Evolutionary conservation across 2,113 vertebrate genomes (phyloP).

Genomic region (Tachysurus vachellii): DNA sequence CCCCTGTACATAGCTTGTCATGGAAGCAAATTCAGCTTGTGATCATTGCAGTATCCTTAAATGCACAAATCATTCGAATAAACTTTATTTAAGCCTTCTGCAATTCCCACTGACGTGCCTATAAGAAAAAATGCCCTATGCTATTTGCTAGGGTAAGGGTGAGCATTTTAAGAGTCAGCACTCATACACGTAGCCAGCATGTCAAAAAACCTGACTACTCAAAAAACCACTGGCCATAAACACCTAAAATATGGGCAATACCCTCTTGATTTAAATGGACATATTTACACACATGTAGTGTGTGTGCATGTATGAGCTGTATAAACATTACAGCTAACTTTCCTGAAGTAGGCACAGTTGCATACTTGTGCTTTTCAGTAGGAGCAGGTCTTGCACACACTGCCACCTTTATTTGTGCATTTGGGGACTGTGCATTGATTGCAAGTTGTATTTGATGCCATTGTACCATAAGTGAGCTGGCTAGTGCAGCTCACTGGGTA

Average conservation of each 20-base stretch:
- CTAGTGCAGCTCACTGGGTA: background rate
- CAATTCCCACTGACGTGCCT: background rate
- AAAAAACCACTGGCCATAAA: background rate
- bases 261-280: background rate
- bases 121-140: background rate
- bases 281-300: background rate
- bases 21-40: background rate
- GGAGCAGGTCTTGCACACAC: background rate
- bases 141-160: background rate
- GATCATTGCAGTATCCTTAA: background rate
- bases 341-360: background rate
- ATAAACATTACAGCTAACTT: background rate
- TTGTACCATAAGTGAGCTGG: background rate
- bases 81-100: background rate
- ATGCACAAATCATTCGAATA: background rate
- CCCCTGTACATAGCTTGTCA: background rate
- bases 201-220: background rate
- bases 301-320: background rate
- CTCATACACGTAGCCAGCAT: background rate
- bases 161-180: background rate
- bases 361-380: background rate
- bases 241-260: background rate
- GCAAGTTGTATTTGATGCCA: background rate
- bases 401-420: background rate
- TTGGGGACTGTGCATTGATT: background rate